Base-by-base conservation (phyloP, 2,113 vertebrate genomes). In the Antechinus stuartii region DNA sequence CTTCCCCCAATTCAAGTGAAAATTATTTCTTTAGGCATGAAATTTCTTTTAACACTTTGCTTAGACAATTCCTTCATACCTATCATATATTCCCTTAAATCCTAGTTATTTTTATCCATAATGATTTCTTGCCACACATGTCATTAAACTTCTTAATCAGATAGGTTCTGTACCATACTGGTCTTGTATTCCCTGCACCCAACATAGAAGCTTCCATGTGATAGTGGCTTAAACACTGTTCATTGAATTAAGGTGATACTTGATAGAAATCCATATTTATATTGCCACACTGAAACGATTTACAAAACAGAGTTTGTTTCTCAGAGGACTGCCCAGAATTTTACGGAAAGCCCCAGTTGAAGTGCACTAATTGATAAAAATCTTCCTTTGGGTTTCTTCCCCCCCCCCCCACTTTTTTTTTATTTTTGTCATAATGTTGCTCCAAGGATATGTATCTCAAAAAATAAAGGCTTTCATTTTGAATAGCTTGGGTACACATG, bases 361-460 rank as follows among this genome's bases (percentile, higher is more conserved):
- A 68, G 3, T 68, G 12, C 30, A 68, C 30, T 35, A 35, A 68
- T 68, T 68, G 30, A 35, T 68, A 68, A 68, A 30, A 68, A 35
- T 35, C 61, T 35, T 16, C 30, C 30, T 68, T 68, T 68, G 35
- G 61, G 30, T 4, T 3, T 35, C 3, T 16, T 3, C 4, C 47
- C 5, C 4, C 49, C 7, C 49, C 6, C 49, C 49, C 16, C 49
- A 0, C 49, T 49, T 30, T 68, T 68, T 68, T 35, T 68, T 61
- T 11, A 2, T 30, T 35, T 68, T 68, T 68, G 61, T 68, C 61
- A 68, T 35, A 68, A 68, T 68, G 30, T 68, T 68, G 61, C 30
- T 54, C 90, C 42, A 91, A 91, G 95, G 92, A 68, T 46, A 89
- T 53, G 30, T n/a, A 19, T 54, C 9, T 90, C 26, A 54, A 93